Base-by-base conservation (phyloP, 2,113 vertebrate species). In the Channa maculata region DNA sequence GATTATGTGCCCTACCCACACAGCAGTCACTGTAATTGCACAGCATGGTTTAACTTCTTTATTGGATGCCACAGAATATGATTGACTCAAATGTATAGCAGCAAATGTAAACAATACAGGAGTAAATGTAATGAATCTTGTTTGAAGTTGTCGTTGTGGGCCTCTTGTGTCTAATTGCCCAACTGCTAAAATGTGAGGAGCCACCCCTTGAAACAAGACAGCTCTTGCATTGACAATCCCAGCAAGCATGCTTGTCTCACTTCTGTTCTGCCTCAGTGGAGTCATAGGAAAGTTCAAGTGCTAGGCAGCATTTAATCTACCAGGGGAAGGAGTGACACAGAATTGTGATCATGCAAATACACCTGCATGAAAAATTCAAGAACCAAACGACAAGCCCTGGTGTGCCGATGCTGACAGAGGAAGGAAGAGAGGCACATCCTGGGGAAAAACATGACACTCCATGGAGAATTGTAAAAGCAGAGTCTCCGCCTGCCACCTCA, bases 401-500 rank as follows among this genome's bases (percentile, higher is more conserved):
- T 79, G 84, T 87, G 79, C 85, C 66, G 39, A 11, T 6, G 53
- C 85, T 87, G 83, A 86, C 91, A 89, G 83, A 82, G 81, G 85
- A 83, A 86, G 69, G 75, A 84, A 88, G 82, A 69, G 73, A 82
- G 80, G 88, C 81, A 82, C 85, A 83, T 69, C 75, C 60, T n/a
- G 37, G 41, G 76, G 77, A 83, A 89, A 79, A 84, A 85, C 86
- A 65, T 75, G 82, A 84, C 77, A 75, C 80, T 86, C 93, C 83
- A n/a, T 41, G 54, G 93, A 94, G 92, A 82, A 79, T 92, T 90
- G 79, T 58, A 80, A 66, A 82, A 90, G 87, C 89, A 51, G 64
- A 49, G 86, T 93, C 94, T 94, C 92, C 88, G 89, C 93, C 92
- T 88, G 92, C 85, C 49, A 89, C 91, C 91, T 90, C 85, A 90